Percentiles rank a stretch among this genome's conserved stretches.
Conservation (phyloP, 2,888 invertebrate genomes). For the Lymantria monacha region DNA sequence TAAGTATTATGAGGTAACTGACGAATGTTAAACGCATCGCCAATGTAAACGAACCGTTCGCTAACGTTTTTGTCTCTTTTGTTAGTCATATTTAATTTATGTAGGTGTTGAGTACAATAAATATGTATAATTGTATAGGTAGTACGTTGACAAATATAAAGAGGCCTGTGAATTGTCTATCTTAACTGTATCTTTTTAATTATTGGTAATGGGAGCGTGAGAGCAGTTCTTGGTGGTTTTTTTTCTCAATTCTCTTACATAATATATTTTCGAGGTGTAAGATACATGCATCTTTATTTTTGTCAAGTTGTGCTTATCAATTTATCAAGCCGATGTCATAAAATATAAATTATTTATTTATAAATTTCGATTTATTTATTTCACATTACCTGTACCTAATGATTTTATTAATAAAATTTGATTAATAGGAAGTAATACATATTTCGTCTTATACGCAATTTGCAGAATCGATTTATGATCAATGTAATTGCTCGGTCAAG, state of each 20-base stretch:
- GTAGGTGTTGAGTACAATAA: conserved; percentile 1
- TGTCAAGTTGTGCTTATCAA: background rate
- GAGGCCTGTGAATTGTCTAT: background rate
- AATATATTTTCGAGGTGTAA: too few species aligned
- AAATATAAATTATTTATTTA: background rate
- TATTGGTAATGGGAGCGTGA: too few species aligned
- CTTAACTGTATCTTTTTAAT: too few species aligned
- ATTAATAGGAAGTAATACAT: background rate
- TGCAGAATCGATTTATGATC: background rate
- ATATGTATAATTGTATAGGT: too few species aligned
- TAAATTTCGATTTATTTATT: background rate
- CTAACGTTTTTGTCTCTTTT: conserved; percentile 7
- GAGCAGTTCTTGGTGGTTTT: too few species aligned
- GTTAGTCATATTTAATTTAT: conserved; percentile 21
- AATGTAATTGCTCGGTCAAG: background rate
- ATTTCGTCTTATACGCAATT: background rate
- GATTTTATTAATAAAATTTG: too few species aligned
- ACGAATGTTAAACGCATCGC: conserved; percentile 3
- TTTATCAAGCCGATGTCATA: background rate
- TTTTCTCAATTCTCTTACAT: too few species aligned
- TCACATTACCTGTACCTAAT: background rate
- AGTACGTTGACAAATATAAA: background rate
- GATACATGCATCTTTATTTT: background rate
- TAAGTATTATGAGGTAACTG: conserved; percentile 49
- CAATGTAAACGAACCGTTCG: conserved; percentile 17